Percentiles rank a stretch among this genome's conserved stretches.
Conservation (phyloP, 1,140 invertebrate species). For the Diuraphis noxia region DNA sequence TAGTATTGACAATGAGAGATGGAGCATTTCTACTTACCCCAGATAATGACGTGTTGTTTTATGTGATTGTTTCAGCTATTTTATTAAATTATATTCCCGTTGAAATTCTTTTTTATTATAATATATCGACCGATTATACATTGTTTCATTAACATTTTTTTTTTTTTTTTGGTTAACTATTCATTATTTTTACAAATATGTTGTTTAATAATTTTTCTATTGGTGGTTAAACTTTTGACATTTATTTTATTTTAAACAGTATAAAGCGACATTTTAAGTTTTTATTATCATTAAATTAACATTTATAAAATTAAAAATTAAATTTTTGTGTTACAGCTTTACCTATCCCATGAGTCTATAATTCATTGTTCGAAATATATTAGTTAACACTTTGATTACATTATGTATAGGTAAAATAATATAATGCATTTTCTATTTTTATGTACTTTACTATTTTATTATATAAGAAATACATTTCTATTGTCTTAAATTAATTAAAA, state of each 20-base stretch:
- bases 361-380: neutral
- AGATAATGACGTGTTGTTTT: neutral
- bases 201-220: neutral
- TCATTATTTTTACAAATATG: neutral
- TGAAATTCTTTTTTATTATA: neutral
- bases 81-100: neutral
- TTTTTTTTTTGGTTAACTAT: neutral
- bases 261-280: too few species aligned
- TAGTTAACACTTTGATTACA: neutral
- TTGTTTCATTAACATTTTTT: neutral
- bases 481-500: neutral
- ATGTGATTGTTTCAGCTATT: neutral
- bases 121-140: neutral
- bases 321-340: neutral
- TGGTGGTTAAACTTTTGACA: neutral
- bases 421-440: neutral
- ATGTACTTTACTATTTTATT: neutral
- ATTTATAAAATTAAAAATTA: neutral
- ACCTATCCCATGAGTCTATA: neutral
- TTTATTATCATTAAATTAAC: neutral
- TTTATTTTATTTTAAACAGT: neutral
- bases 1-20: constrained; percentile 1
- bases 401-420: neutral
- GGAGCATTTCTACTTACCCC: neutral
- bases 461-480: neutral